Conservation (phyloP, 2,888 invertebrate genomes). For the Lithophane semibrunnea region DNA sequence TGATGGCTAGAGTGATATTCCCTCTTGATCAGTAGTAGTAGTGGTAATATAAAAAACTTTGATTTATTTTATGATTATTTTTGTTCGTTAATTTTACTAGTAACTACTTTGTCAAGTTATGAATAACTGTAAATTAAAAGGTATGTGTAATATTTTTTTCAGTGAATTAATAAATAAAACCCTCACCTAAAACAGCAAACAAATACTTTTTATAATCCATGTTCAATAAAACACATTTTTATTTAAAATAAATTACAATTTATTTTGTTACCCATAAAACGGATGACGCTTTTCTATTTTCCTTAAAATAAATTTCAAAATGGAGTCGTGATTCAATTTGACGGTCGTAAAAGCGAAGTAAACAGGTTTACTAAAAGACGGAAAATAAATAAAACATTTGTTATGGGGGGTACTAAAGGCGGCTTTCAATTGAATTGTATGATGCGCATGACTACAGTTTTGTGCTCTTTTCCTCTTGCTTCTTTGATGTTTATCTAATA, state of each 20-base stretch:
- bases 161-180: slow-evolving; percentile 28
- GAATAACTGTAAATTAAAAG: background rate
- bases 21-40: no score
- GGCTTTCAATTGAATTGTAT: slow-evolving; percentile 17
- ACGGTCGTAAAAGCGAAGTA: slow-evolving; percentile 46
- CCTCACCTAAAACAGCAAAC: slow-evolving; percentile 64
- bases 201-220: slow-evolving; percentile 57
- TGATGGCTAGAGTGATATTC: no score
- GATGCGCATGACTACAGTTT: slow-evolving; percentile 5
- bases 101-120: background rate
- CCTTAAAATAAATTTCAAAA: slow-evolving; percentile 50
- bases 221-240: slow-evolving; percentile 40
- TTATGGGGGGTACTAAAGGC: slow-evolving; percentile 8
- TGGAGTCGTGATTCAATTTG: slow-evolving; percentile 53
- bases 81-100: background rate
- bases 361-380: slow-evolving; percentile 29
- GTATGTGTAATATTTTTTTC: background rate
- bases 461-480: background rate
- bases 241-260: slow-evolving; percentile 43
- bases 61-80: background rate
- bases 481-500: background rate
- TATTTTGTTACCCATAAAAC: slow-evolving; percentile 46
- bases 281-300: slow-evolving; percentile 27
- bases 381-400: slow-evolving; percentile 48
- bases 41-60: no score